Evolutionary conservation across 2,113 vertebrate species (phyloP).

Genomic region (Sorex fumeus): DNA sequence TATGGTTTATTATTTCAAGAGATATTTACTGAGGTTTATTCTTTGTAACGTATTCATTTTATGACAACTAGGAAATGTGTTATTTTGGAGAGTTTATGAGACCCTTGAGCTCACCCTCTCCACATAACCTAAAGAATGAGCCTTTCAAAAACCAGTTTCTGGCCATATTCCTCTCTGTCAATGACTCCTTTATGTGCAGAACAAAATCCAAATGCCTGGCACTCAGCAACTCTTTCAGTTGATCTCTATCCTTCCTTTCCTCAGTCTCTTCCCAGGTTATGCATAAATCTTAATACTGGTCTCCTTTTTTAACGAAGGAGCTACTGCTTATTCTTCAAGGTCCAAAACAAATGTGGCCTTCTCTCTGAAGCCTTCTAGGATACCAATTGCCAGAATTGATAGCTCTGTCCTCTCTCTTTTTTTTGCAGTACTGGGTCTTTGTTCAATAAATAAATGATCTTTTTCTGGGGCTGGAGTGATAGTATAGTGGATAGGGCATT

Average conservation of each 20-base stretch:
- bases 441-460: neutral
- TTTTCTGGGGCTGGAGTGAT: no score
- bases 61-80: constrained; percentile 9
- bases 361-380: constrained; percentile 27
- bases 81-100: neutral
- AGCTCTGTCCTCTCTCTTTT: neutral
- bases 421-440: neutral
- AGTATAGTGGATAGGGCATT: no score
- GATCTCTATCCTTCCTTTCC: constrained; percentile 8
- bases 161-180: neutral
- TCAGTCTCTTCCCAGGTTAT: neutral
- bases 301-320: neutral
- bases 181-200: neutral
- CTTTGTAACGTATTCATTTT: constrained; percentile 18
- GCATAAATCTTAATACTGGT: constrained; percentile 3
- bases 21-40: constrained; percentile 37
- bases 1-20: constrained; percentile 63
- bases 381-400: neutral
- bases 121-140: neutral
- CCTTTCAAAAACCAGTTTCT: constrained; percentile 46
- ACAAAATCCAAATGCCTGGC: constrained; percentile 37
- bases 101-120: neutral
- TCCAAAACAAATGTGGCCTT: neutral
- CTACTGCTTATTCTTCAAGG: constrained; percentile 39
- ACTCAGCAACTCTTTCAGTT: neutral